Evolutionary conservation across 2,888 invertebrate genomes (phyloP), one percentile per base, ranked within the genome.

Genomic region (Teinopalpus imperialis): DNA sequence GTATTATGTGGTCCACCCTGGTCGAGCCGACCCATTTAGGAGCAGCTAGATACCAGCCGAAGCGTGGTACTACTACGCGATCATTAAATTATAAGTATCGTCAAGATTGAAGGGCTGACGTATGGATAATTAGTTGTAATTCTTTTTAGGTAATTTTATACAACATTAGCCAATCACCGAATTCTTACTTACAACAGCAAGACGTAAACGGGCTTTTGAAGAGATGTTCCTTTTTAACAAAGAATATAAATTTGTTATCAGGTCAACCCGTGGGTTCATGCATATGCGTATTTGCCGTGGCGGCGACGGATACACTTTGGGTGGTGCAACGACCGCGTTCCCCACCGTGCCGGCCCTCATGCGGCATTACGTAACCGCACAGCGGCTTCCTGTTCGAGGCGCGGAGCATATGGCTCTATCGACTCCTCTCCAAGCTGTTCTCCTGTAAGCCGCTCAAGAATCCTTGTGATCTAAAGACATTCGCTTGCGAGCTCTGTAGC

Each of bases 381-480:
- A 97, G 83, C 93, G 97, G 65, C 92, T 98, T 59, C 98, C 98
- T 35, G 97, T 98, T 44, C 92, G 97, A 57, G 98, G 98, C 42
- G 98, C 98, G 12, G 98, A 98, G 77, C 98, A 98, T 81, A 98
- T 98, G 95, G 96, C 97, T 74, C 92, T 98, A 53, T 91, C 97
- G 55, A 95, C 97, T 76, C 98, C 98, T 36, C 93, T 98, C 51
- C 95, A 95, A 66, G 96, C 94, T 63, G 96, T 96, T 78, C 90
- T 97, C 56, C 91, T 92, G 54, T 92, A 91, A 47, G 49, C 52
- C 49, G 36, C 10, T n/a, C 36, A 7, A 31, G 1, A 9, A 20
- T 2, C 20, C 12, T 4, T 20, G 12, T 13, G 7, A 34, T 12
- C 12, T 4, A 16, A 16, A 10, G 18, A 20, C 30, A 2, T 7